Percentiles rank a stretch among this genome's conserved stretches.
These are phyloP conservation scores for Steinernema hermaphroditum DNA, from an alignment of 2,888 invertebrate genomes.

Conservation along the genomic window DNA sequence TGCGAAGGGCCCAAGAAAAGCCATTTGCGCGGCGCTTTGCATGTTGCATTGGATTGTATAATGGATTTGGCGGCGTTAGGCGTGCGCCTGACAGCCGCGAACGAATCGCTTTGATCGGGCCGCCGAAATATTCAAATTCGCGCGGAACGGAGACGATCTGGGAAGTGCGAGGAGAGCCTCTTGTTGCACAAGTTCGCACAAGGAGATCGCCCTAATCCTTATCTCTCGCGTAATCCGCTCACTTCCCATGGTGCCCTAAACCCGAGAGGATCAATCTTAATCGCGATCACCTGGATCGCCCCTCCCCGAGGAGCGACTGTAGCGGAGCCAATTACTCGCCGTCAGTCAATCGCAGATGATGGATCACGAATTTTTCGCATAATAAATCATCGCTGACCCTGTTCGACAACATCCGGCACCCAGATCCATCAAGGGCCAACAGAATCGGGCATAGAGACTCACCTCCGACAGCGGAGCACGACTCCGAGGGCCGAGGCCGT, in stretches of 20 bases:
- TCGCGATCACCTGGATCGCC: not conserved
- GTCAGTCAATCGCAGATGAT: constrained; percentile 12
- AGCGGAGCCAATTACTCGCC: constrained; percentile 1
- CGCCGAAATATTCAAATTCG: not conserved
- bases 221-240: not conserved
- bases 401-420: constrained; percentile 10
- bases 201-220: not conserved
- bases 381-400: constrained; percentile 22
- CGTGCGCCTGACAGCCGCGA: not conserved
- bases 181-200: not conserved
- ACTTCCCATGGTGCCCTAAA: constrained; percentile 17
- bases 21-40: not conserved
- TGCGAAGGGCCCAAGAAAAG: not conserved
- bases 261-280: not conserved
- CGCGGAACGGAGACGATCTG: not conserved
- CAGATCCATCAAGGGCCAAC: not conserved
- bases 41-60: constrained; percentile 22
- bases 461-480: constrained; percentile 8
- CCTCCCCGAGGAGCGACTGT: not conserved
- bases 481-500: constrained; percentile 1
- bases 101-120: not conserved
- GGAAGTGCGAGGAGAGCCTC: not conserved
- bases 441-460: not conserved
- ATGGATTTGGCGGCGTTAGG: not conserved
- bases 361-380: constrained; percentile 3